phyloP scores from a whole-genome alignment of 2,888 invertebrate species.

The Anticlea derivata region DNA sequence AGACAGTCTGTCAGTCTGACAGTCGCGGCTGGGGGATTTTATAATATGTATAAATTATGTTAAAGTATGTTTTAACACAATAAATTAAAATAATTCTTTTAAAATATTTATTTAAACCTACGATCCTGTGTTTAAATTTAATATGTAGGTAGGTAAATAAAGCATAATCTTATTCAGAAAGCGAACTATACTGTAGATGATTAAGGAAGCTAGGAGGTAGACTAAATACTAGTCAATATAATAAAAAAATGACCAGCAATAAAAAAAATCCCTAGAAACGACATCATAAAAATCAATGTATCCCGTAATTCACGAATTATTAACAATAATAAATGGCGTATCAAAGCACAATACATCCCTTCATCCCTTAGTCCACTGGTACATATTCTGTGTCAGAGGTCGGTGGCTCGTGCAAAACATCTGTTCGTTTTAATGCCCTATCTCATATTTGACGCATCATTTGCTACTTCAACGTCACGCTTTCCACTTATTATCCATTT shows the following conservation, averaged over 20 bases:
- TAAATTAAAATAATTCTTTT: too few species aligned
- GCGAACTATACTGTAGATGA: too few species aligned
- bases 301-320: slow-evolving; percentile 32
- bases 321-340: slow-evolving; percentile 36
- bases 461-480: slow-evolving; percentile 66
- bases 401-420: slow-evolving; percentile 60
- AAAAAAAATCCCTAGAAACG: not conserved
- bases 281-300: slow-evolving; percentile 34
- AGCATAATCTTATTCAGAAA: too few species aligned
- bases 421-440: slow-evolving; percentile 51
- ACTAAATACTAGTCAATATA: too few species aligned
- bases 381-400: slow-evolving; percentile 5
- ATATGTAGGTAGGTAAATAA: too few species aligned
- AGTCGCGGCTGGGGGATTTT: too few species aligned
- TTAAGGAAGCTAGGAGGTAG: too few species aligned
- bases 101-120: too few species aligned
- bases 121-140: too few species aligned
- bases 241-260: not conserved
- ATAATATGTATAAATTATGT: too few species aligned
- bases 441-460: slow-evolving; percentile 67
- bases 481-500: slow-evolving; percentile 77
- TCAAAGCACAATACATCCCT: slow-evolving; percentile 37
- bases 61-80: too few species aligned
- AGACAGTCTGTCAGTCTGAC: too few species aligned
- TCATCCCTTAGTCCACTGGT: slow-evolving; percentile 11